Evolutionary conservation across 1,140 invertebrate species (phyloP).

Genomic region (Teleopsis dalmanni): DNA sequence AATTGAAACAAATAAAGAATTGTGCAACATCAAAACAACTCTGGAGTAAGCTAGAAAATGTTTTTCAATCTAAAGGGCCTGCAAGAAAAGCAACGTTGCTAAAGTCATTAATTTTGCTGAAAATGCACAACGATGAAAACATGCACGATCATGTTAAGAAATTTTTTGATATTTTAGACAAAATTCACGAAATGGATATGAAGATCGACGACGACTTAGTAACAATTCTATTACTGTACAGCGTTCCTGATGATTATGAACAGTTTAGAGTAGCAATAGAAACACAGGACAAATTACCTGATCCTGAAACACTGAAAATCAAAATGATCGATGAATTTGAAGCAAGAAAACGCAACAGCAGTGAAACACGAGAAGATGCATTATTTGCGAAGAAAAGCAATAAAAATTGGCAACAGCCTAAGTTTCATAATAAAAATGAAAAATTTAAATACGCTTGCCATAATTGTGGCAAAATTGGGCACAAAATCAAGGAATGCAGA

Average conservation of each 20-base stretch:
- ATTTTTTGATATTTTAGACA: constrained; percentile 24
- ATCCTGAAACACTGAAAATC: constrained; percentile 17
- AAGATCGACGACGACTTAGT: constrained; percentile 19
- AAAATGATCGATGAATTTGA: too few relatives aligned
- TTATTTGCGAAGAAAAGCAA: constrained; percentile 1
- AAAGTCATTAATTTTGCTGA: constrained; percentile 14
- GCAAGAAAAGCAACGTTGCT: constrained; percentile 9
- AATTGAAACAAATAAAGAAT: constrained; percentile 21
- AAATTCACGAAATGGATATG: constrained; percentile 21
- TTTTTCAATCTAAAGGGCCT: constrained; percentile 20
- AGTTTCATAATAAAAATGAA: neutral
- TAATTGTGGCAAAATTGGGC: neutral
- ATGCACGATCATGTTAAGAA: constrained; percentile 21
- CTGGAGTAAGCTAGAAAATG: constrained; percentile 19
- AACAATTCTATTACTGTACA: constrained; percentile 19
- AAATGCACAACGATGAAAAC: constrained; percentile 23
- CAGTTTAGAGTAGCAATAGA: constrained; percentile 23
- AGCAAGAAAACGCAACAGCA: too few relatives aligned
- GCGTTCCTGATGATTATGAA: constrained; percentile 20
- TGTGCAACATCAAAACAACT: constrained; percentile 22
- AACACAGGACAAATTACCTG: constrained; percentile 21
- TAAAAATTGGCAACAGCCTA: neutral
- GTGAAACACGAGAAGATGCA: neutral
- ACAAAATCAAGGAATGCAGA: constrained; percentile 1
- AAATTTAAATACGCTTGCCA: too few relatives aligned